Evolutionary conservation across 1,140 invertebrate species (phyloP).

Genomic region (Pristionchus pacificus): DNA sequence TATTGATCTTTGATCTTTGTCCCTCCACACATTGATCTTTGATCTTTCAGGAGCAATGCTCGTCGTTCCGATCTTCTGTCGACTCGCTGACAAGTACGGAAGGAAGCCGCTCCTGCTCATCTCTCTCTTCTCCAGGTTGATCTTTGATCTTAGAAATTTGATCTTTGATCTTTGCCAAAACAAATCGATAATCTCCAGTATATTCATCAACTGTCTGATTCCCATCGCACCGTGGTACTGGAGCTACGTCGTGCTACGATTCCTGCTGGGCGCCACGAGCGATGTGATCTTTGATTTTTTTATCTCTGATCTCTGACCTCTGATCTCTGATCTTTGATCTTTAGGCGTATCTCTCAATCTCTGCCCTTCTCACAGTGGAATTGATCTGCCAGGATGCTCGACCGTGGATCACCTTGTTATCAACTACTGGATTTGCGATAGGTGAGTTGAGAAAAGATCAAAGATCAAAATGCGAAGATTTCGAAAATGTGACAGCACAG

Average conservation of each 20-base stretch:
- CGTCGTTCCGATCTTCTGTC: neutral
- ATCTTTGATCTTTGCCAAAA: too few species aligned
- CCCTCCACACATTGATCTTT: neutral
- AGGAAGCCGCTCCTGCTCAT: neutral
- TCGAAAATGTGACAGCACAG: too few species aligned
- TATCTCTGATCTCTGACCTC: too few species aligned
- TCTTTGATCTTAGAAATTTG: too few species aligned
- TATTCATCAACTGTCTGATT: too few species aligned
- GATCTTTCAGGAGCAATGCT: neutral
- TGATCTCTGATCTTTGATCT: too few species aligned
- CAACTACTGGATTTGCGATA: neutral
- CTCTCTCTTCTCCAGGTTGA: neutral
- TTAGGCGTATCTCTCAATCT: neutral
- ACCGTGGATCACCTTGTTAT: neutral
- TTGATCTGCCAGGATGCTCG: neutral
- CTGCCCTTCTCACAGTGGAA: neutral
- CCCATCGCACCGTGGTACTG: too few species aligned
- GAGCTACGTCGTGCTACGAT: too few species aligned
- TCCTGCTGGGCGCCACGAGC: too few species aligned
- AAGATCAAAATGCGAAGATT: too few species aligned
- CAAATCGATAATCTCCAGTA: too few species aligned
- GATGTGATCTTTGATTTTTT: too few species aligned
- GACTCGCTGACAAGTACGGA: neutral
- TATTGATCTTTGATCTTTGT: neutral
- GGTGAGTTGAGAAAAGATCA: neutral